Conservation (phyloP, 2,797 vertebrate genomes). For the Onychomys arenicola region DNA sequence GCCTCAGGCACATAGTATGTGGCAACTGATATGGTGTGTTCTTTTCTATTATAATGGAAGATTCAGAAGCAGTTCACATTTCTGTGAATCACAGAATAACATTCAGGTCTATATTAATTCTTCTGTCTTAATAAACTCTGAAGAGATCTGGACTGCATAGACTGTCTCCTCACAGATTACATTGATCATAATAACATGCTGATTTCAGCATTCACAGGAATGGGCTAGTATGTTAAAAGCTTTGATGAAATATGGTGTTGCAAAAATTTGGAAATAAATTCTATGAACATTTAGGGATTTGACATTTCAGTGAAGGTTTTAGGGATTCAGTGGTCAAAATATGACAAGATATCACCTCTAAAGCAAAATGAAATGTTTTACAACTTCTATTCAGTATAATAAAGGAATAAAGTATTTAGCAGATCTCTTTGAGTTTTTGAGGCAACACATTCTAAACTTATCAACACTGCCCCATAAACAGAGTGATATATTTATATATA, state of each 20-base stretch:
- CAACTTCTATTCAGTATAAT: background rate
- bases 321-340: constrained; percentile 6
- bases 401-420: background rate
- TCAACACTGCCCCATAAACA: background rate
- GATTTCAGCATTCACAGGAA: constrained; percentile 33
- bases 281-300: constrained; percentile 8
- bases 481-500: constrained; percentile 16
- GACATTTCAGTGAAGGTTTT: constrained; percentile 17
- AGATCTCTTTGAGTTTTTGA: constrained; percentile 24
- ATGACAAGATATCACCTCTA: constrained; percentile 19
- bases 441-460: background rate
- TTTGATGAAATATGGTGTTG: background rate
- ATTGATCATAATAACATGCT: background rate
- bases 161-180: background rate
- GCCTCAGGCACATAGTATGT: background rate
- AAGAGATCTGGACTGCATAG: background rate
- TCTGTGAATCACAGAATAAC: background rate
- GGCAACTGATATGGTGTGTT: background rate
- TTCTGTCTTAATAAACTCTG: background rate
- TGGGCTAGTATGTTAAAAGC: background rate
- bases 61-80: constrained; percentile 36
- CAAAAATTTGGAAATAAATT: constrained; percentile 17
- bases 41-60: constrained; percentile 47
- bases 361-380: constrained; percentile 4
- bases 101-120: constrained; percentile 27